These are phyloP conservation scores for Engystomops pustulosus DNA, from an alignment of 2,113 vertebrate species.

Conservation along the genomic window DNA sequence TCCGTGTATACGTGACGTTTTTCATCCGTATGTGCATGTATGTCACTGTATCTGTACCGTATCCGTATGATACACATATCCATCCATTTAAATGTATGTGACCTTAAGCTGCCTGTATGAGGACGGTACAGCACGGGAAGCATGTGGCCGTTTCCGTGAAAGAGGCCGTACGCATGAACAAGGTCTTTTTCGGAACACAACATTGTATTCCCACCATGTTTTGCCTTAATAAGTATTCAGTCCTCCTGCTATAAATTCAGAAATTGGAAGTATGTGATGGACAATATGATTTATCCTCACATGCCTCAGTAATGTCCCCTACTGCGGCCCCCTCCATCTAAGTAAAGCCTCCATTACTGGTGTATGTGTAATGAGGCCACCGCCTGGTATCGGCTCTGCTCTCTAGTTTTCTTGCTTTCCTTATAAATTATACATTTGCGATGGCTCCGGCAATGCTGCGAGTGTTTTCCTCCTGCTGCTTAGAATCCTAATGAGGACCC, in stretches of 20 bases:
- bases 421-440: conserved; percentile 64
- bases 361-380: not conserved
- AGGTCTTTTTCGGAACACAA: too few relatives aligned
- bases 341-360: not conserved
- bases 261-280: not conserved
- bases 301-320: not conserved
- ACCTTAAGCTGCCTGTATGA: too few relatives aligned
- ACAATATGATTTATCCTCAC: not conserved
- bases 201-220: too few relatives aligned
- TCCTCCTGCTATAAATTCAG: not conserved
- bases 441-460: conserved; percentile 48
- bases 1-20: too few relatives aligned
- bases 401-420: conserved; percentile 61
- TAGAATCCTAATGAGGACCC: conserved; percentile 61
- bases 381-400: conserved; percentile 28
- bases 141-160: too few relatives aligned
- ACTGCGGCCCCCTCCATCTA: not conserved
- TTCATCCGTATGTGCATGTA: too few relatives aligned
- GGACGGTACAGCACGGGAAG: too few relatives aligned
- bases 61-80: too few relatives aligned
- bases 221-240: too few relatives aligned
- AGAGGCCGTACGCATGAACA: too few relatives aligned
- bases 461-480: conserved; percentile 49
- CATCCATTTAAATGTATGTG: too few relatives aligned
- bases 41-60: too few relatives aligned